phyloP scores from a whole-genome alignment of 92 coral and sea anemone genomes.

The Desmophyllum pertusum region DNA sequence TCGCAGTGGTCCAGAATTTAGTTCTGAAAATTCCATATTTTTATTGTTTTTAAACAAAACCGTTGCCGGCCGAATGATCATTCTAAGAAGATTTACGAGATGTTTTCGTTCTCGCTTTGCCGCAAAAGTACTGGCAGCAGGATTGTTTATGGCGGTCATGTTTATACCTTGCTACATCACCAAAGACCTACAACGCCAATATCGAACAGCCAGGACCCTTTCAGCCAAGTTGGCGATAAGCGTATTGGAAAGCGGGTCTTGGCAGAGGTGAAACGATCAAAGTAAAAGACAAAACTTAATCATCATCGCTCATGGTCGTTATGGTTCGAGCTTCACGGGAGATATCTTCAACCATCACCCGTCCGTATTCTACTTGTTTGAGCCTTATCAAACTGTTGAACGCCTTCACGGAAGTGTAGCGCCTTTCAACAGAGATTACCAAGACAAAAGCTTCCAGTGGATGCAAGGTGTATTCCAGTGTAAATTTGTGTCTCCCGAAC shows the following conservation, averaged over 20 bases:
- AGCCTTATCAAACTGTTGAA: constrained; percentile 37
- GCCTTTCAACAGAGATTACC: background rate
- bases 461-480: constrained; percentile 28
- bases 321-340: constrained; percentile 31
- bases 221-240: no score
- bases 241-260: background rate
- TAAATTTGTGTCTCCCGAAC: constrained; percentile 13
- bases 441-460: background rate
- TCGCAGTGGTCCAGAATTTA: no score
- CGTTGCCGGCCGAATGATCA: no score
- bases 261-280: background rate
- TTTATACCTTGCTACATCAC: no score
- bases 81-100: no score
- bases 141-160: no score
- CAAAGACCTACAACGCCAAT: no score
- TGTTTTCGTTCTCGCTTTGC: no score
- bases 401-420: background rate
- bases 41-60: no score
- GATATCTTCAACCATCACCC: constrained; percentile 47
- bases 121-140: no score
- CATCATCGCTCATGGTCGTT: constrained; percentile 45
- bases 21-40: no score
- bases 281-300: constrained; percentile 23
- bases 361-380: constrained; percentile 39
- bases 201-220: background rate